Base-by-base conservation (phyloP, 1,140 invertebrate species). In the Drosophila pectinifera region DNA sequence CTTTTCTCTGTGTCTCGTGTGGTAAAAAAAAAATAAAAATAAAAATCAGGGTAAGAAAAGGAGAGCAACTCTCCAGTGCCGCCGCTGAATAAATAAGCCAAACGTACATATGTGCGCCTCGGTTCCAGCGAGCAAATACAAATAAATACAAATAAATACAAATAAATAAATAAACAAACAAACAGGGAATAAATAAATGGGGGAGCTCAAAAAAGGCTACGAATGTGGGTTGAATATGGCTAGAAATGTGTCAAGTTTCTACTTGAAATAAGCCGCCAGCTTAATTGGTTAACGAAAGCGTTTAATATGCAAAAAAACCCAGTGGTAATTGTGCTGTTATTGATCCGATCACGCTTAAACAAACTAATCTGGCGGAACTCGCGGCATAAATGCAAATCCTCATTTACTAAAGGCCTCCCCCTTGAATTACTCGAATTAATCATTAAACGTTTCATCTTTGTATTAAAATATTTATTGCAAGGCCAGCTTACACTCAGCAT, bases 41-140 rank as follows among this genome's bases (percentile, higher is more conserved):
- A 28, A 13, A 43, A 76, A 49, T 36, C 31, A 24, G 22, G n/a
- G 11, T n/a, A 51, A 38, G n/a, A 45, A 59, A 42, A 51, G 24
- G 31, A 42, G 31, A 24, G 45, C 22, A 46, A 36, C 42, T 58
- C 45, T 41, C 57, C 38, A 54, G 54, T 51, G 48, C 53, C 48
- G 65, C 58, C 53, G 38, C 72, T 68, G 43, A 78, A 70, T 74
- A 83, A 82, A 82, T 78, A 78, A 57, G 42, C 42, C 31, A 51
- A 55, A 43, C 39, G 36, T 46, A 24, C 42, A 75, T 63, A 77
- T 64, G 39, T 58, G 26, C 59, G 38, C 53, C 24, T 56, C 53
- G 22, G 22, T 39, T 39, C 24, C 51, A 61, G 59, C 68, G 53
- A 64, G 77, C 55, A 74, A 63, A 80, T 80, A 78, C 42, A 79